Evolutionary conservation across 2,797 vertebrate genomes (phyloP), one percentile per base, ranked within the genome.

Genomic region (Sebastiscus albofasciatus): DNA sequence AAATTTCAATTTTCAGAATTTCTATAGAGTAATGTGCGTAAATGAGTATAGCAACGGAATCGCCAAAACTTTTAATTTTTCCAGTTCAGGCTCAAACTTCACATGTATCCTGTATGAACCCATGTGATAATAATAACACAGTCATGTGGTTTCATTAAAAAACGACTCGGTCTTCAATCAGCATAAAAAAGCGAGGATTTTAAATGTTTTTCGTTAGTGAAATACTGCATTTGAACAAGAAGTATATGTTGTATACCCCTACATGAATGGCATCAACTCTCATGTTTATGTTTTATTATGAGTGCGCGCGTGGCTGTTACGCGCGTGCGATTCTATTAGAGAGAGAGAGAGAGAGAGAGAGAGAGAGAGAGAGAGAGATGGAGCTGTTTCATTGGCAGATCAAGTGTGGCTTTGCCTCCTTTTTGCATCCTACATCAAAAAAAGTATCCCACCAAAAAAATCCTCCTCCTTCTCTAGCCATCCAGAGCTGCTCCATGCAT

Each of bases 401-500:
- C 29, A 68, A 65, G 77, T 64, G 76, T 79, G 67, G 59, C 71
- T 82, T 72, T 49, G 74, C 55, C 80, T 82, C 77, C 62, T 83
- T 79, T 34, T 75, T 83, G 82, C 81, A 83, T 71, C 74, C 82
- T 80, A 85, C 79, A 89, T 93, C 84, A 89, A 78, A 91, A 90
- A 90, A 86, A 49, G 78, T 89, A 89, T 85, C 88, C 83, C 81
- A 86, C 86, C 90, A 73, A 86, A 83, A 49, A 46, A 29, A 24
- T 29, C 27, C 27, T 42, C 39, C 39, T 88, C 83, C 85, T 83
- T 66, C 77, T 49, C 16, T 83, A 83, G 62, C 71, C 90, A 87
- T 89, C 86, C 82, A 84, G 39, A 72, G 82, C 83, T 87, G 83
- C 79, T 84, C 89, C 95, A 95, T 42, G 14, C 39, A 42, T 96